phyloP scores from a whole-genome alignment of 64 coral and sea anemone genomes.

The Catalaphyllia jardinei region DNA sequence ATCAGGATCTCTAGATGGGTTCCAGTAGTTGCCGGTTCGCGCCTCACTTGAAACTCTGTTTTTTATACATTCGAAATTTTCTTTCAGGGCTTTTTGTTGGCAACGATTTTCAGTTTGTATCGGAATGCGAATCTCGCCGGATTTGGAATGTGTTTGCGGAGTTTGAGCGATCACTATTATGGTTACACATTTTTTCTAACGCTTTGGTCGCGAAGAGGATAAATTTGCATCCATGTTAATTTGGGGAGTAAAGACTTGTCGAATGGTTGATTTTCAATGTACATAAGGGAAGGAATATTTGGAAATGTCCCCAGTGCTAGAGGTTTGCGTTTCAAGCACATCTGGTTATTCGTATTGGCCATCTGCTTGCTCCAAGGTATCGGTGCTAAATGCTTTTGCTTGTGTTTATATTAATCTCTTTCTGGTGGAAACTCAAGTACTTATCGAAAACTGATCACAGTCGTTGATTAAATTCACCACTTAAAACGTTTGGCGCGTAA shows the following conservation, averaged over 20 bases:
- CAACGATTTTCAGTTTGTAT: conserved; percentile 5
- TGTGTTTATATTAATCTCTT: conserved; percentile 35
- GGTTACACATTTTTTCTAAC: not conserved
- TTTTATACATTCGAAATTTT: not conserved
- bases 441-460: not conserved
- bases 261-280: conserved; percentile 47
- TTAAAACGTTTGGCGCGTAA: not conserved
- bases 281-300: conserved; percentile 11
- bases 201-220: not conserved
- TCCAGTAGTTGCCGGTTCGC: conserved; percentile 4
- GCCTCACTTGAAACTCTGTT: not conserved
- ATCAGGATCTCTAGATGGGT: conserved; percentile 13
- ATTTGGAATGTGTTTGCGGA: not conserved
- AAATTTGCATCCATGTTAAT: conserved; percentile 22
- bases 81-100: not conserved
- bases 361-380: conserved; percentile 34
- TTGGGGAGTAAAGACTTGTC: not conserved
- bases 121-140: not conserved
- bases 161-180: not conserved
- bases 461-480: not conserved
- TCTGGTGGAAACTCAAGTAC: conserved; percentile 14
- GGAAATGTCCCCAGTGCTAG: not conserved
- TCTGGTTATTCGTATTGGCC: conserved; percentile 13
- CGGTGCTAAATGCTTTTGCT: conserved; percentile 18
- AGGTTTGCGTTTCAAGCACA: conserved; percentile 7